These are phyloP conservation scores for Hofmannophila pseudospretella DNA, from an alignment of 2,888 invertebrate species.

Conservation along the genomic window DNA sequence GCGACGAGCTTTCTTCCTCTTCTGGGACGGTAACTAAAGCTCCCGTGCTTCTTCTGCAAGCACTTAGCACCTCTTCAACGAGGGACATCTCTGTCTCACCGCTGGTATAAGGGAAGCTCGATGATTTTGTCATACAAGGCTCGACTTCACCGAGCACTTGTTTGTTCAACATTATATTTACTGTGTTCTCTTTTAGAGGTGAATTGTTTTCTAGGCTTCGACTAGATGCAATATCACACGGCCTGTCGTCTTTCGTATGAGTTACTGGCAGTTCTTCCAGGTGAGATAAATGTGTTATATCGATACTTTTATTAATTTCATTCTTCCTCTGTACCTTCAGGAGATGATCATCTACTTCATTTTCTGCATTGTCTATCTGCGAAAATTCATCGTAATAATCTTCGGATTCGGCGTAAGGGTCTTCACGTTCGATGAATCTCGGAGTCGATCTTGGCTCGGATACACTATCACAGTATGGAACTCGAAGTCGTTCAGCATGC, in stretches of 20 bases:
- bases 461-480: constrained; percentile 59
- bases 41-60: constrained; percentile 62
- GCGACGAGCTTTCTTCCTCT: constrained; percentile 79
- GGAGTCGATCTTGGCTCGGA: constrained; percentile 67
- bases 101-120: constrained; percentile 50
- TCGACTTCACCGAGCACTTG: constrained; percentile 47
- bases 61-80: constrained; percentile 65
- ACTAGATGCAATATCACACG: constrained; percentile 54
- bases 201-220: constrained; percentile 50
- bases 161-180: constrained; percentile 59
- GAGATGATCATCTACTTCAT: constrained; percentile 60
- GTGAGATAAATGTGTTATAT: constrained; percentile 43
- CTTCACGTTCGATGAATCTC: constrained; percentile 67
- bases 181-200: constrained; percentile 61
- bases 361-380: constrained; percentile 57
- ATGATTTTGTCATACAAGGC: constrained; percentile 49
- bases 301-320: constrained; percentile 65
- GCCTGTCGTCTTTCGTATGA: constrained; percentile 43
- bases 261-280: constrained; percentile 31
- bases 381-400: constrained; percentile 57
- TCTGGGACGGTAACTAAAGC: constrained; percentile 79
- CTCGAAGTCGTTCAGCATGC: constrained; percentile 45
- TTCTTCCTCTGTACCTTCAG: constrained; percentile 69
- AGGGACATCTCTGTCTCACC: constrained; percentile 60
- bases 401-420: constrained; percentile 66